These are phyloP conservation scores for Agonopterix alstromeriana DNA, from an alignment of 2,888 invertebrate species.

Conservation along the genomic window DNA sequence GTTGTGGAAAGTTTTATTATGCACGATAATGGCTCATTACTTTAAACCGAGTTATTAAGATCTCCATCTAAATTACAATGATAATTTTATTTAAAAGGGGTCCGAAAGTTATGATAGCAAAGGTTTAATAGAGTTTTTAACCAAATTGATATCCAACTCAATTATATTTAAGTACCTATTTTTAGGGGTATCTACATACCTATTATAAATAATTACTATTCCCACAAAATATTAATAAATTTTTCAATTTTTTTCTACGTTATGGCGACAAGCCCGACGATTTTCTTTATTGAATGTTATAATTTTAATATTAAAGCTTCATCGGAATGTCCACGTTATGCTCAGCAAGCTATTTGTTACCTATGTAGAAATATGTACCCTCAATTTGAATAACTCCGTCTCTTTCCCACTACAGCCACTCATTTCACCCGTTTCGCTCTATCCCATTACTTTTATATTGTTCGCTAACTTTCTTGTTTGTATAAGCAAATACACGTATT, in stretches of 20 bases:
- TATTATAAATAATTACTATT: too few relatives aligned
- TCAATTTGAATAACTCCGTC: slow-evolving; percentile 72
- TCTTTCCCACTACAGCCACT: slow-evolving; percentile 38
- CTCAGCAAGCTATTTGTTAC: slow-evolving; percentile 72
- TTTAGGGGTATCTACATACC: too few relatives aligned
- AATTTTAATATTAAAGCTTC: neutral
- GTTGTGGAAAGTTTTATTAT: slow-evolving; percentile 16
- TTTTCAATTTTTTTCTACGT: too few relatives aligned
- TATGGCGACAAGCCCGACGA: too few relatives aligned
- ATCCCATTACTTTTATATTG: slow-evolving; percentile 77
- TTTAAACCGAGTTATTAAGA: slow-evolving; percentile 13
- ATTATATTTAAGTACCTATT: too few relatives aligned
- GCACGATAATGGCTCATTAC: slow-evolving; percentile 22
- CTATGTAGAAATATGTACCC: slow-evolving; percentile 77
- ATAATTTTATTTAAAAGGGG: too few relatives aligned
- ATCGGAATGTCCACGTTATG: slow-evolving; percentile 58
- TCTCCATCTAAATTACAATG: neutral
- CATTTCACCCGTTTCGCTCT: slow-evolving; percentile 46
- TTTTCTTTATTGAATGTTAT: too few relatives aligned
- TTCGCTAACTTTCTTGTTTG: slow-evolving; percentile 78
- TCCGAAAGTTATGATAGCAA: neutral
- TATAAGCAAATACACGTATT: slow-evolving; percentile 76
- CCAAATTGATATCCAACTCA: too few relatives aligned
- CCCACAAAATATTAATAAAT: too few relatives aligned
- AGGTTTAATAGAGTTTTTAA: too few relatives aligned